phyloP scores from a whole-genome alignment of 2,888 invertebrate species.

The Byasa hedistus region DNA sequence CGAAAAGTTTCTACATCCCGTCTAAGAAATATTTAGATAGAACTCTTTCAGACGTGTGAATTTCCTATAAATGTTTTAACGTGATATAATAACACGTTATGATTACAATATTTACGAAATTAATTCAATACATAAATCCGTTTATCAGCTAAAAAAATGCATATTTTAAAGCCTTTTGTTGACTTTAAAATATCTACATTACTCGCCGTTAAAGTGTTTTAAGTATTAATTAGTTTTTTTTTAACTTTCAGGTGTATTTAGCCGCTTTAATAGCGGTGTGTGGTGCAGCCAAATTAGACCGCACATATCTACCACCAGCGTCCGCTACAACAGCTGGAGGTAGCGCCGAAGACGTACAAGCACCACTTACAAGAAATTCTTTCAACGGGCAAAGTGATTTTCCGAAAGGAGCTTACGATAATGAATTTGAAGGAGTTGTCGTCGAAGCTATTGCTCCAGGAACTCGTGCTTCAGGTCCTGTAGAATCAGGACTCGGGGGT shows the following conservation, averaged over 20 bases:
- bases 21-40: neutral
- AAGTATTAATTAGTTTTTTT: neutral
- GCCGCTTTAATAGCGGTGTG: slow-evolving; percentile 65
- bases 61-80: no score
- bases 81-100: no score
- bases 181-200: no score
- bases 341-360: slow-evolving; percentile 48
- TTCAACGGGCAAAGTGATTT: slow-evolving; percentile 43
- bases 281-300: slow-evolving; percentile 62
- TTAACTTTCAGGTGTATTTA: slow-evolving; percentile 52
- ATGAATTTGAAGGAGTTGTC: slow-evolving; percentile 67
- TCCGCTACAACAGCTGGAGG: slow-evolving; percentile 64
- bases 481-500: slow-evolving; percentile 58
- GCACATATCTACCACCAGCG: slow-evolving; percentile 59
- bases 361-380: slow-evolving; percentile 46
- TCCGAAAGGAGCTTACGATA: slow-evolving; percentile 60
- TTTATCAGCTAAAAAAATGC: no score
- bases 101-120: no score
- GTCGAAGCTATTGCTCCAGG: slow-evolving; percentile 66
- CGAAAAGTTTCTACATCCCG: neutral
- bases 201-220: no score
- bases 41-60: no score
- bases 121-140: no score
- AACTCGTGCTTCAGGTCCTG: slow-evolving; percentile 52
- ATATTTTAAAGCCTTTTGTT: no score